Percentiles rank a stretch among this genome's conserved stretches.
phyloP scores from a whole-genome alignment of 2,113 vertebrate genomes.

The Reinhardtius hippoglossoides region DNA sequence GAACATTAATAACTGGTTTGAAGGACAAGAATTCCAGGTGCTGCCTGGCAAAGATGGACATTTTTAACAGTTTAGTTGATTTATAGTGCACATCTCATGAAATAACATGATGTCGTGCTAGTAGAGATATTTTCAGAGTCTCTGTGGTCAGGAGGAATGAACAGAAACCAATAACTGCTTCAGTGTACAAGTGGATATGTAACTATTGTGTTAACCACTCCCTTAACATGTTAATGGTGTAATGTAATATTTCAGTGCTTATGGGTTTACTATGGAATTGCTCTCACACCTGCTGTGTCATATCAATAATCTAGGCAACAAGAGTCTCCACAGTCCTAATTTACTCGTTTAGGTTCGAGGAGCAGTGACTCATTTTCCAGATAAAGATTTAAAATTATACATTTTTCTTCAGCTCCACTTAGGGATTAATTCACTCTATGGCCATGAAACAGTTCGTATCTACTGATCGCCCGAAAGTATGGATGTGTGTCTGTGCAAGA shows the following conservation, averaged over 20 bases:
- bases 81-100: no score
- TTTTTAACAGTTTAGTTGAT: no score
- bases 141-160: no score
- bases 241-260: background rate
- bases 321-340: no score
- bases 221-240: background rate
- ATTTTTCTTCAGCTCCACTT: constrained; percentile 20
- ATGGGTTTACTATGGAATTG: background rate
- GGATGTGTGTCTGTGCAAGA: constrained; percentile 52
- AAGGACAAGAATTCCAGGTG: no score
- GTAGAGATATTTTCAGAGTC: no score
- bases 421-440: constrained; percentile 48
- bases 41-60: no score
- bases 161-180: no score
- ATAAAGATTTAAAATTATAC: constrained; percentile 13
- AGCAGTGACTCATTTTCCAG: constrained; percentile 10
- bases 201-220: background rate
- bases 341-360: no score
- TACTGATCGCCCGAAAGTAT: constrained; percentile 40
- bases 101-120: no score
- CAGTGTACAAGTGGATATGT: no score
- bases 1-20: no score
- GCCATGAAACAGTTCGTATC: constrained; percentile 44
- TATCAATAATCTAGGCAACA: background rate
- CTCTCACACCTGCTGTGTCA: background rate